These are phyloP conservation scores for Monodelphis domestica DNA, from an alignment of 2,797 vertebrate species.

Conservation along the genomic window DNA sequence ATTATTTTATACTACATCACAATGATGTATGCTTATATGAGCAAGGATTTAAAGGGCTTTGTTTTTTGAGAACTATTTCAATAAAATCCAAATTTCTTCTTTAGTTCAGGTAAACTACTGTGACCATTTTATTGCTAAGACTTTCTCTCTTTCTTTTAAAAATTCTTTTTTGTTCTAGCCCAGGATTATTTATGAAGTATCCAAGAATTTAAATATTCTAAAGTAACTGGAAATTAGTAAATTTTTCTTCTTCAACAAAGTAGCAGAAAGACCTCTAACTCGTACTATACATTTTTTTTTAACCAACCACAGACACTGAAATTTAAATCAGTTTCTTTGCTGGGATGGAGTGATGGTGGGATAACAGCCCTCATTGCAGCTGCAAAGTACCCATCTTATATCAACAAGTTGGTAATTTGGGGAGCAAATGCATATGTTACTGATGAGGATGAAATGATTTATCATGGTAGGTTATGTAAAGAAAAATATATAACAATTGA, in stretches of 20 bases:
- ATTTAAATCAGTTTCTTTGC: conserved; percentile 90
- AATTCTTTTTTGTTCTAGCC: neutral
- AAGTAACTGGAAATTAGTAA: neutral
- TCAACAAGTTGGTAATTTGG: conserved; percentile 92
- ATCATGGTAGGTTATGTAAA: conserved; percentile 85
- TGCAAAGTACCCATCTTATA: conserved; percentile 85
- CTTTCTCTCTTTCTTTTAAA: neutral
- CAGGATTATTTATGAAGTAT: neutral
- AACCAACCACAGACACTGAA: conserved; percentile 85
- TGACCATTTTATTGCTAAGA: neutral
- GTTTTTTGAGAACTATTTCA: neutral
- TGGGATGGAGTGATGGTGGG: conserved; percentile 96
- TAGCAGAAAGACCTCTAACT: conserved; percentile 19
- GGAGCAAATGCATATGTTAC: conserved; percentile 90
- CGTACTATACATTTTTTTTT: conserved; percentile 30
- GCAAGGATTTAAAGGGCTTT: neutral
- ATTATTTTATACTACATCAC: neutral
- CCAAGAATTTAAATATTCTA: neutral
- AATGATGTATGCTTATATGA: neutral
- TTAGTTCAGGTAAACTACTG: neutral
- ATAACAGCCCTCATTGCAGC: conserved; percentile 92
- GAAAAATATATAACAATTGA: no score
- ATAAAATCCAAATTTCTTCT: neutral
- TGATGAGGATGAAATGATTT: conserved; percentile 88
- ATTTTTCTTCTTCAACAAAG: neutral